Base-by-base conservation (phyloP, 2,113 vertebrate species). In the Potamarius usumacintae region DNA sequence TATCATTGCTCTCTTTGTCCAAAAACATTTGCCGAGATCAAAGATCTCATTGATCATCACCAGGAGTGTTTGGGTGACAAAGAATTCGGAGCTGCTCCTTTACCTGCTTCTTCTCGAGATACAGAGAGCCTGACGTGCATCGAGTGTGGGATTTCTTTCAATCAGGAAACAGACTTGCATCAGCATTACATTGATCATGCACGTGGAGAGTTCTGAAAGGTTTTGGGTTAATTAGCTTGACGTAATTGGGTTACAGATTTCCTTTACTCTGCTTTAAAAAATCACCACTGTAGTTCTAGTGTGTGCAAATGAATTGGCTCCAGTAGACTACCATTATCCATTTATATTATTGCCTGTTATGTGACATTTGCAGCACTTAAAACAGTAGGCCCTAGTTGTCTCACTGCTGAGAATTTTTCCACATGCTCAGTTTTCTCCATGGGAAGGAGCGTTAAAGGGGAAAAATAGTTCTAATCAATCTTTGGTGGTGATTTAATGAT, bases 111-210 rank as follows among this genome's bases (percentile, higher is more conserved):
- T 20, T 82, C 83, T 58, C 91, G 63, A 91, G 89, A 90, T 48
- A 6, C 87, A 17, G 53, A 84, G 84, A 85, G 88, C 88, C 90
- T 94, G 87, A 92, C 90, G 22, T 94, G 94, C 87, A 91, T 92
- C 82, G 94, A 96, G 92, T 95, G 94, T 92, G 93, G 94, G 89
- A 89, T 91, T 89, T 91, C 91, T 86, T 94, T 95, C 91, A 82
- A 77, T 82, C 87, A 92, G 71, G 92, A 94, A 89, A 87, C 78
- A 2, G 92, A 94, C 85, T 90, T 95, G 87, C 94, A 95, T 91
- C 92, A 94, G 92, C 93, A 94, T 90, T 94, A 92, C 63, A 92
- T 90, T 52, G 92, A 92, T 86, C 93, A 95, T 85, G 91, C 89
- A 48, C 82, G 60, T 50, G 86, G 92, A 58, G 82, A 60, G 17